These are phyloP conservation scores for Streptopelia turtur DNA, from an alignment of 2,797 vertebrate species.

Conservation along the genomic window DNA sequence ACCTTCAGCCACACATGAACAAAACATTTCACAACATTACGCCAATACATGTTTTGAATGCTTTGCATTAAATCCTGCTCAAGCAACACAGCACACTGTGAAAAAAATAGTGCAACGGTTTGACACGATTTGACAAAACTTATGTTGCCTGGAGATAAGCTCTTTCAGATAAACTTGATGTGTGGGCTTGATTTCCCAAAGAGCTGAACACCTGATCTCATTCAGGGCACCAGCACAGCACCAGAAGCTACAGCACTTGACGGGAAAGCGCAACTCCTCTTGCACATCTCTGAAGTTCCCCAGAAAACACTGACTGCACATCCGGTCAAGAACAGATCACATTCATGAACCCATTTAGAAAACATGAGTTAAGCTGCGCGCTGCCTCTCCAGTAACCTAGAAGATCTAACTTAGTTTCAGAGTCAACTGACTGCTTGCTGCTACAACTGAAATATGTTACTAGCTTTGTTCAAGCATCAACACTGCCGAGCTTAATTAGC, in stretches of 20 bases:
- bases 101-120: background rate
- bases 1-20: background rate
- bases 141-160: background rate
- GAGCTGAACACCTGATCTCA: background rate
- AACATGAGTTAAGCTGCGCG: background rate
- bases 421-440: background rate
- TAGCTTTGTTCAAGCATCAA: background rate
- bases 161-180: background rate
- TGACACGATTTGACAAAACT: background rate
- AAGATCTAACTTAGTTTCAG: background rate
- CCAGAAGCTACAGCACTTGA: background rate
- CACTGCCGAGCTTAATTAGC: background rate
- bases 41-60: background rate
- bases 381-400: background rate
- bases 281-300: background rate
- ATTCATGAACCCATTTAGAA: background rate
- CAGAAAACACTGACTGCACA: accelerated
- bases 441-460: background rate
- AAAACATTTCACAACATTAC: background rate
- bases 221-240: background rate
- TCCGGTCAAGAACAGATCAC: background rate
- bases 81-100: background rate
- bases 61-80: background rate
- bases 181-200: background rate
- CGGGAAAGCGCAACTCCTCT: background rate